These are phyloP conservation scores for Clivina fossor DNA, from an alignment of 2,888 invertebrate genomes.

Conservation along the genomic window DNA sequence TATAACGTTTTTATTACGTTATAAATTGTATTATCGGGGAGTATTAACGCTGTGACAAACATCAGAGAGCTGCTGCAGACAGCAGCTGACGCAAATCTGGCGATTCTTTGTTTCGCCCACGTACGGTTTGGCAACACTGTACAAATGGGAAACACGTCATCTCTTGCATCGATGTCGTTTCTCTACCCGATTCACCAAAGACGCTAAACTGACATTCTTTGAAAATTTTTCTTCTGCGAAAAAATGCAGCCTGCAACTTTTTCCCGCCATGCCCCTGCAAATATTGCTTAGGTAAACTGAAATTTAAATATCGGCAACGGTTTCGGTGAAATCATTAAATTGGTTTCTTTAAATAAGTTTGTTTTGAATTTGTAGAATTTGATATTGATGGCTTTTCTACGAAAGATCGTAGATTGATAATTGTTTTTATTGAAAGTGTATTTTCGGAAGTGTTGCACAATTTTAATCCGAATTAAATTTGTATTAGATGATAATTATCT, in stretches of 20 bases:
- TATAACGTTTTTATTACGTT: conserved; percentile 1
- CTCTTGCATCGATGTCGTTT: conserved; percentile 9
- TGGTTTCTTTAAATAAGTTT: neutral
- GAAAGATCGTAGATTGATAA: neutral
- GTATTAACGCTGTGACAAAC: conserved; percentile 13
- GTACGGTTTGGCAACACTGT: conserved; percentile 23
- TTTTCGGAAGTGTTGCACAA: too few species aligned
- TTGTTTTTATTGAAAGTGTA: neutral
- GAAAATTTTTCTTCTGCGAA: conserved; percentile 17
- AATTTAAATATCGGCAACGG: too few species aligned
- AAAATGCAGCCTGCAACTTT: conserved; percentile 5
- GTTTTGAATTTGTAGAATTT: neutral
- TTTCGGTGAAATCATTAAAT: neutral
- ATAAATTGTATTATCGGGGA: neutral
- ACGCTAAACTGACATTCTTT: too few species aligned
- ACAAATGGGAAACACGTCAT: conserved; percentile 21
- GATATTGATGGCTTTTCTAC: neutral
- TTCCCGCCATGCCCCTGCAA: neutral
- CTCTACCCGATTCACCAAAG: too few species aligned
- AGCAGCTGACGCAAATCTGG: conserved; percentile 29
- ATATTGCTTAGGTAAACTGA: too few species aligned
- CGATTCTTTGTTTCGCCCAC: conserved; percentile 29
- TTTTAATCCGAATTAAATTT: too few species aligned
- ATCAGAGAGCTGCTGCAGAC: conserved; percentile 10
- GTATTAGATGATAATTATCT: too few species aligned